Conservation (phyloP, 30 jellyfish, hydroid and myxozoan genomes). For the Mastigias papua region DNA sequence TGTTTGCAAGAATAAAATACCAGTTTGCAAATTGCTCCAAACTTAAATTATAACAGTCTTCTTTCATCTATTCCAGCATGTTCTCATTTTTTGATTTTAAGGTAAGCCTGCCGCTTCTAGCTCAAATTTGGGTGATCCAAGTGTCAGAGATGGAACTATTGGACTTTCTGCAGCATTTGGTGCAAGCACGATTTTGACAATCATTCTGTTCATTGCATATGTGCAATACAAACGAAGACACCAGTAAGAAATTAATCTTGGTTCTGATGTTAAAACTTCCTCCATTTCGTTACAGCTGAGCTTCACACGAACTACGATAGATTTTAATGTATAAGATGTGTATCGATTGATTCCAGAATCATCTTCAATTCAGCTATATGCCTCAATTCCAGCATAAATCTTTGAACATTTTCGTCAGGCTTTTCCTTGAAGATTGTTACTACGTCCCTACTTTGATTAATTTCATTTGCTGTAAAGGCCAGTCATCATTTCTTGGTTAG, state of each 20-base stretch:
- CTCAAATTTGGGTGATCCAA: conserved; percentile 31
- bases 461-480: too few species aligned
- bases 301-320: too few species aligned
- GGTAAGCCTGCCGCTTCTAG: conserved; percentile 65
- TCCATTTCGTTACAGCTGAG: background rate
- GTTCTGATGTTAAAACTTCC: background rate
- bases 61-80: background rate
- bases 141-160: conserved; percentile 77
- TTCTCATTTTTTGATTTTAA: background rate
- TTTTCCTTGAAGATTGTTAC: too few species aligned
- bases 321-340: too few species aligned
- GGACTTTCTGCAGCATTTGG: conserved; percentile 88
- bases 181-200: conserved; percentile 30
- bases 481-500: too few species aligned
- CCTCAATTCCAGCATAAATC: too few species aligned
- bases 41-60: too few species aligned
- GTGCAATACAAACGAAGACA: conserved; percentile 81
- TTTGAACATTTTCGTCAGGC: too few species aligned
- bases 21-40: background rate
- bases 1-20: too few species aligned
- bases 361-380: too few species aligned
- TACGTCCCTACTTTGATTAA: too few species aligned
- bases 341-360: too few species aligned
- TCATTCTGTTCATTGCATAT: conserved; percentile 44
- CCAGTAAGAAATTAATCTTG: conserved; percentile 70